These are phyloP conservation scores for Drosophila phalerata DNA, from an alignment of 2,888 invertebrate species.

Conservation along the genomic window DNA sequence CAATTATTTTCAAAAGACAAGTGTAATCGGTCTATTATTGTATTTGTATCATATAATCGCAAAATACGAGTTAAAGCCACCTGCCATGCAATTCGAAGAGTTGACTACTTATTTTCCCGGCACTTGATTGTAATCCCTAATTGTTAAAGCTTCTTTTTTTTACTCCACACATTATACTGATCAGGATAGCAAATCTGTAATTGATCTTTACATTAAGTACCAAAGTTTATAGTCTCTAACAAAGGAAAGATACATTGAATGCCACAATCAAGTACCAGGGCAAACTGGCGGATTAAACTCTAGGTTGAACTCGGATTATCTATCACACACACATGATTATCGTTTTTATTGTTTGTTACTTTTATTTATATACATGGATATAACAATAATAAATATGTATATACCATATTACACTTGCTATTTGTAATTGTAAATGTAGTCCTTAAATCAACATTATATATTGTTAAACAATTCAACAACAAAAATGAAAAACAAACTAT, in stretches of 20 bases:
- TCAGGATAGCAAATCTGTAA: slow-evolving; percentile 22
- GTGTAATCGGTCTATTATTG: slow-evolving; percentile 21
- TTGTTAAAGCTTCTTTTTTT: slow-evolving; percentile 39
- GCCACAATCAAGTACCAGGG: slow-evolving; percentile 18
- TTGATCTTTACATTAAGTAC: slow-evolving; percentile 41
- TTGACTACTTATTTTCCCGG: slow-evolving; percentile 1
- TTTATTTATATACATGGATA: slow-evolving; percentile 61
- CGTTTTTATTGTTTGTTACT: slow-evolving; percentile 72
- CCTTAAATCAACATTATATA: slow-evolving; percentile 47
- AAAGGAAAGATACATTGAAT: slow-evolving; percentile 11
- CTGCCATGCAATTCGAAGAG: slow-evolving; percentile 7
- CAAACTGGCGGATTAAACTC: slow-evolving; percentile 6
- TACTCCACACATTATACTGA: slow-evolving; percentile 19
- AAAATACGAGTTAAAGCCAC: slow-evolving; percentile 8
- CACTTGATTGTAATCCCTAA: slow-evolving; percentile 44
- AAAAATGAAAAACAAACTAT: slow-evolving; percentile 24
- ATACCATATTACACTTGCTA: slow-evolving; percentile 56
- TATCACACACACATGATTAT: slow-evolving; percentile 45
- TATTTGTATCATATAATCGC: slow-evolving; percentile 25
- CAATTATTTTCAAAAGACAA: slow-evolving; percentile 38
- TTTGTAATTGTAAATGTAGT: slow-evolving; percentile 63
- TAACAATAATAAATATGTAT: slow-evolving; percentile 49
- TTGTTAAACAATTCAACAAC: slow-evolving; percentile 67
- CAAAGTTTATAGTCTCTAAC: slow-evolving; percentile 46
- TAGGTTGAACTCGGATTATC: slow-evolving; percentile 6